Conservation (phyloP, 2,113 vertebrate species). For the Ceyx margarethae region DNA sequence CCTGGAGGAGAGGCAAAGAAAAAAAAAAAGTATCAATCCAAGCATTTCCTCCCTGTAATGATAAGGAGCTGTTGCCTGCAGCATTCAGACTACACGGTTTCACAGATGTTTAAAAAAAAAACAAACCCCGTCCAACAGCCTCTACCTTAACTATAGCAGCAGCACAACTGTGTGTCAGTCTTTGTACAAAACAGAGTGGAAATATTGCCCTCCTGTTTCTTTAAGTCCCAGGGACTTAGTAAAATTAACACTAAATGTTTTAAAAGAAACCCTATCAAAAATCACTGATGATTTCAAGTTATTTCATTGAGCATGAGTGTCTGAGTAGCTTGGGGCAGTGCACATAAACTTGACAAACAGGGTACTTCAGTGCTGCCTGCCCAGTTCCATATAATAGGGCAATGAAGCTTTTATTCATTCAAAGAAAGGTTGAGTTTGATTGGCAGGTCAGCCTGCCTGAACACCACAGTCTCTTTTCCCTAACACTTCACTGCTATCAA, state of each 20-base stretch:
- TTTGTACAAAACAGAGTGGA: constrained; percentile 47
- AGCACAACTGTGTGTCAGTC: constrained; percentile 51
- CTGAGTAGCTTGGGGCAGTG: constrained; percentile 77
- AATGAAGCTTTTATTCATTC: constrained; percentile 83
- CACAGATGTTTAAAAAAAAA: constrained; percentile 60
- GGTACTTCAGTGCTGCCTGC: constrained; percentile 79
- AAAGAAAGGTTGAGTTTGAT: constrained; percentile 82
- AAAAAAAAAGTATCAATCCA: constrained; percentile 57
- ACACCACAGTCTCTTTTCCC: constrained; percentile 71
- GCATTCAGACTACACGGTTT: constrained; percentile 67
- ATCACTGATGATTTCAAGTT: constrained; percentile 71
- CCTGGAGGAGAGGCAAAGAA: constrained; percentile 58
- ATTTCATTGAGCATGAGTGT: constrained; percentile 71
- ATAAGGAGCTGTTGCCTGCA: constrained; percentile 71
- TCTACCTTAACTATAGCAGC: constrained; percentile 51
- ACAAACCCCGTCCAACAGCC: background rate
- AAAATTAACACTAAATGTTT: constrained; percentile 68
- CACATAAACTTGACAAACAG: constrained; percentile 82
- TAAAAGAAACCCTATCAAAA: constrained; percentile 70
- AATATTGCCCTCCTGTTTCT: constrained; percentile 26
- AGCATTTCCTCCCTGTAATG: constrained; percentile 72
- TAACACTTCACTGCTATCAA: constrained; percentile 84
- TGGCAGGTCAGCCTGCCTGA: constrained; percentile 82
- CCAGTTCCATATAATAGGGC: constrained; percentile 79
- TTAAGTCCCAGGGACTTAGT: constrained; percentile 48